Base-by-base conservation (phyloP, 2,113 vertebrate species). In the Lophura nycthemera region DNA sequence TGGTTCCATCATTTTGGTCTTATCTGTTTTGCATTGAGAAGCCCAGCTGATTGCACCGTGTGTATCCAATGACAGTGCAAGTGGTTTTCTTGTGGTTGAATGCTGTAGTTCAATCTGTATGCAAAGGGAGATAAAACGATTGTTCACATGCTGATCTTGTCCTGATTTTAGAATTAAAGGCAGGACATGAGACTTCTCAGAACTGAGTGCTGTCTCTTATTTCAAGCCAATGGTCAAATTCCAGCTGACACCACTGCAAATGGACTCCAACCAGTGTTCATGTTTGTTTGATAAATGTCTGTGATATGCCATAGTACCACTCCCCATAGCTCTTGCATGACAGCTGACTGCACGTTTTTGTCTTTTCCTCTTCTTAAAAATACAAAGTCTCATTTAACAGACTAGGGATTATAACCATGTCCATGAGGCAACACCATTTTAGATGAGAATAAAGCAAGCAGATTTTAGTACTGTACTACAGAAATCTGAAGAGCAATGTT, bases 121-220 rank as follows among this genome's bases (percentile, higher is more conserved):
- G 50, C 36, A 52, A 81, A 40, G 85, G 70, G 69, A 92, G 60
- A 86, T 34, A 47, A 92, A 94, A 86, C 13, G 13, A 66, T 50
- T 86, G 25, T 73, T 79, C 45, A 48, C 38, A 27, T 59, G 24
- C 17, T 75, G 5, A 27, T 86, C 84, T 91, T 65, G 10, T 27
- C 47, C 15, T 4, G 3, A 78, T 83, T 78, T 56, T 63, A 47
- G 80, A 80, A 52, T 43, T 19, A 70, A 30, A 15, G 24, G 13
- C 32, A 82, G 11, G 7, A 11, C 6, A 22, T 47, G 32, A 43
- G 54, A 25, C 24, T 18, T 57, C n/a, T 73, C n/a, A 76, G 60
- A 70, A 85, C 47, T 1, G 4, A 25, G 24, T 56, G 8, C 32
- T 86, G 13, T 36, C 20, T 63, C 54, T 77, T 50, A 14, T 38